phyloP scores from a whole-genome alignment of 2,113 vertebrate genomes.

The Onychostruthus taczanowskii region DNA sequence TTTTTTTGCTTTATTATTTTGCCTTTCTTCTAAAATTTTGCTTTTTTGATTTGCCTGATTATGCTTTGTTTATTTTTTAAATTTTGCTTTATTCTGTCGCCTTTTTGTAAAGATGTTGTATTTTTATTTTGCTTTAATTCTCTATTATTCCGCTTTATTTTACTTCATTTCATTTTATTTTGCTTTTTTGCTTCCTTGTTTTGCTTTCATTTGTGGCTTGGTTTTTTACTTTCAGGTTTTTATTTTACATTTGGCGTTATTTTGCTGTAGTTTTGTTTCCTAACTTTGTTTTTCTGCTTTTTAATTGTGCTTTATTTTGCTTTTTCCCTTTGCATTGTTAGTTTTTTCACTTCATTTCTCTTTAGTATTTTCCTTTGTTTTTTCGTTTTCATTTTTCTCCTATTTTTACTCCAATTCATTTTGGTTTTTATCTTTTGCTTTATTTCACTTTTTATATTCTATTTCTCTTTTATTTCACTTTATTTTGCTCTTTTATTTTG shows the following conservation, averaged over 20 bases:
- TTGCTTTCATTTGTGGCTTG: too few relatives aligned
- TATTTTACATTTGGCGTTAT: neutral
- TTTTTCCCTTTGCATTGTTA: neutral
- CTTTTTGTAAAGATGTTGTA: too few relatives aligned
- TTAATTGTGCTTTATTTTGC: neutral
- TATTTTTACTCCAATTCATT: neutral
- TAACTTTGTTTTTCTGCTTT: neutral
- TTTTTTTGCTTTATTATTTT: neutral
- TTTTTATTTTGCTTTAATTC: neutral
- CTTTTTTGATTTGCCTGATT: neutral
- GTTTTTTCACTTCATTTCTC: neutral
- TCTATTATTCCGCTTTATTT: neutral
- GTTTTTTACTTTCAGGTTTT: neutral
- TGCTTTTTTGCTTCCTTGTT: neutral
- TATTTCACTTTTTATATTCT: neutral
- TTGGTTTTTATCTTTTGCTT: neutral
- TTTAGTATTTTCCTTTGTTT: neutral
- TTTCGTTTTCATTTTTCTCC: neutral
- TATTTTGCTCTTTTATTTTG: neutral
- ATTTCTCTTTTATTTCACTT: neutral
- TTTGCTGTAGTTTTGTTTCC: neutral
- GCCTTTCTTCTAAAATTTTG: neutral
- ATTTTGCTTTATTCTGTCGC: neutral
- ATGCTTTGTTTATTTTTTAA: neutral
- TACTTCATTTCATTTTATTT: neutral